Base-by-base conservation (phyloP, 2,113 vertebrate genomes). In the Dipodomys spectabilis region DNA sequence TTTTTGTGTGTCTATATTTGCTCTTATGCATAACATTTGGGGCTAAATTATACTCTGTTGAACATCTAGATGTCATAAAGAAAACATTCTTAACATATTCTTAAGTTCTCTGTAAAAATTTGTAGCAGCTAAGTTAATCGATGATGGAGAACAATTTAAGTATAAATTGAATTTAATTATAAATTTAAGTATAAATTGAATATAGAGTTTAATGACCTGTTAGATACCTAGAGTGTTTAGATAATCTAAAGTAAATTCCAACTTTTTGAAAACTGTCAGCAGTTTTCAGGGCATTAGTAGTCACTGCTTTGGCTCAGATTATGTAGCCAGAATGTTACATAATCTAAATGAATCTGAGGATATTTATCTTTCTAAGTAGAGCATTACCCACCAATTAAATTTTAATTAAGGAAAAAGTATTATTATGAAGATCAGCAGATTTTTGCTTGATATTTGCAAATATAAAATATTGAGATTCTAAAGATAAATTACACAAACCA, bases 401-500 rank as follows among this genome's bases (percentile, higher is more conserved):
- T 72, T 65, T 62, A 73, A 23, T 94, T 81, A 13, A 93, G 5
- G 39, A 39, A 39, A 39, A 39, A 39, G 39, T 39, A 39, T 6
- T 39, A 39, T 39, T 39, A 39, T 39, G 39, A 82, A 64, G 7
- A 27, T 90, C 39, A 39, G 3, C 28, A 39, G 65, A 82, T 25
- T 86, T 67, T 90, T 72, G 27, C 19, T 60, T 94, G n/a, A 30
- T 80, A 62, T 44, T 82, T 84, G 67, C 15, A 83, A 74, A 49
- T 62, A 69, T 77, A 74, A 87, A 87, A 57, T 4, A 19, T 93
- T 77, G 16, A 22, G n/a, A 95, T 93, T 88, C 32, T 39, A 74
- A 45, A 94, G 90, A 74, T 80, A 95, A 32, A 10, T 30, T 67
- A 10, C 3, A 71, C 6, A 53, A 93, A 82, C 1, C 23, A 15